Evolutionary conservation across 2,797 vertebrate genomes (phyloP), one percentile per base, ranked within the genome.

Genomic region (Typhlichthys subterraneus): DNA sequence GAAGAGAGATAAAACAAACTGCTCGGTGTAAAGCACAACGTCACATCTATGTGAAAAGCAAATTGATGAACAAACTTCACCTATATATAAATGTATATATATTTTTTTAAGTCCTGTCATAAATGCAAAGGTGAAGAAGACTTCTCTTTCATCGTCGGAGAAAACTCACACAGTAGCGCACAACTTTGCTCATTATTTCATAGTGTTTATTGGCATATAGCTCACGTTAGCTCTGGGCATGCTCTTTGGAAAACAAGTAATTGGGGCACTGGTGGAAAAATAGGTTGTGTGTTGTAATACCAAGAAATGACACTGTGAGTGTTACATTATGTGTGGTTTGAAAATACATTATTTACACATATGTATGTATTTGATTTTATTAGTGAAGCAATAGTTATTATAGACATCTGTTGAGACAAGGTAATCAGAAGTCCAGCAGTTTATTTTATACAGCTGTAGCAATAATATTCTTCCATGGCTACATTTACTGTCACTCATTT

Each of bases 251-350:
- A 29, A 29, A 29, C 23, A 29, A 91, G 88, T 93, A 93, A 93
- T 93, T 90, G 89, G 89, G 89, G 90, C 86, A 86, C 86, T 87
- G 90, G 87, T 88, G 75, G 89, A 89, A 91, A 93, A 90, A 3
- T 23, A 23, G 77, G 78, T 81, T 57, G 66, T 72, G 65, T 74
- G 86, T 77, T 76, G 82, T 81, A 65, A 91, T 60, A 90, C 86
- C 88, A 88, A 86, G 75, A 79, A 75, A 80, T 69, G 48, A 80
- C 66, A 87, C 80, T 85, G 84, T 91, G 90, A 91, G 81, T 86
- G 83, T 89, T 81, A 85, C 13, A 54, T 15, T 47, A 66, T 76
- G 75, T 71, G 73, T 56, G 67, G 68, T 75, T 59, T 63, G 62
- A 63, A 80, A 62, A 68, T 45, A 4, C 52, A 29, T 29, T 29